Base-by-base conservation (phyloP, 2,888 invertebrate species). In the Crocallis elinguaria region DNA sequence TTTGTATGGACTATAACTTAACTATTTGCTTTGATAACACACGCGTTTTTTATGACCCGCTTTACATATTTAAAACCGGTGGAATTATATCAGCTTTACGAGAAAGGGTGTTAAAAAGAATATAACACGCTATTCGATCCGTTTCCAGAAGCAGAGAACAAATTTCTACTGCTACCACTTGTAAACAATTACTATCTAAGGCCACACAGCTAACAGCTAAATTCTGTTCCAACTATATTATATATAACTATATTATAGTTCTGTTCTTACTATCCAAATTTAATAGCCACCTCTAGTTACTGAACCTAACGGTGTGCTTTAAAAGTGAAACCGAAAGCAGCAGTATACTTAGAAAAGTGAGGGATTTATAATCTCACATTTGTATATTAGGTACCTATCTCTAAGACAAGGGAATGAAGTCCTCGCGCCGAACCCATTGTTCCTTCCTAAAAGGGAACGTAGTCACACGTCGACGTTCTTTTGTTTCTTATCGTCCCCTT, bases 401-500 rank as follows among this genome's bases (percentile, higher is more conserved):
- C 19, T 37, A 25, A 43, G 38, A 51, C 44, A 44, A 51, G 11
- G 19, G 37, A 44, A 37, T 43, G 27, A 44, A 45, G 35, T 35
- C 27, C 37, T 33, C 14, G 29, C 33, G n/a, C 14, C 30, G 13
- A 48, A 53, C 52, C 17, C 16, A 36, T 27, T 17, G 29, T 38
- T 35, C 37, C 14, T 27, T 30, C 30, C 7, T 43, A 11, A 53
- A 53, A 53, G 32, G 46, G 41, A 35, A 17, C 25, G 32, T 48
- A 38, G 23, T 48, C 48, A 42, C 48, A 53, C 43, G 38, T 41
- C 32, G 37, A 4, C 11, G 21, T 37, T 21, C 33, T 48, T 48
- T 48, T 48, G 38, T 53, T 48, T 53, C 37, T 53, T 48, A 48
- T 48, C 53, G 14, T 7, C 32, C 27, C 42, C 52, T 39, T 59